phyloP scores from a whole-genome alignment of 2,888 invertebrate genomes.

The Agrypnus murinus region DNA sequence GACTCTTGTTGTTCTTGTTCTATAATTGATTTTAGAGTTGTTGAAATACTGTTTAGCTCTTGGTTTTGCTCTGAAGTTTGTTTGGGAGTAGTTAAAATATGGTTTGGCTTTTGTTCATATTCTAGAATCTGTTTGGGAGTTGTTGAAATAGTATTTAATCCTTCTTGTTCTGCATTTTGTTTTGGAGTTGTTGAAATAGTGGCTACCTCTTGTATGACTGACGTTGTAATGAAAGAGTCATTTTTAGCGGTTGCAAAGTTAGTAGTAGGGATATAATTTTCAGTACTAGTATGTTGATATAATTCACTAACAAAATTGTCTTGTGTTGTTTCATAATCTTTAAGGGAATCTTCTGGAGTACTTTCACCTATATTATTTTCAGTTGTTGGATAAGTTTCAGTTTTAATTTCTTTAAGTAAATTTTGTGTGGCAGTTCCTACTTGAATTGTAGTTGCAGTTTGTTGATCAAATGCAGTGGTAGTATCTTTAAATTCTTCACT shows the following conservation, averaged over 20 bases:
- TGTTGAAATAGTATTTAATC: neutral
- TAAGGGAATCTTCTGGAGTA: neutral
- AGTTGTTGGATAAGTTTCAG: neutral
- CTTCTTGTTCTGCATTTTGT: too few relatives aligned
- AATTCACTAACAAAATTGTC: neutral
- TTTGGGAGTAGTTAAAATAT: neutral
- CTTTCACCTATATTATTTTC: neutral
- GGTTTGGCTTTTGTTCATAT: neutral
- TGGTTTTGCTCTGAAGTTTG: neutral
- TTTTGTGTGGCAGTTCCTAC: neutral
- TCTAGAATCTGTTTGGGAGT: neutral
- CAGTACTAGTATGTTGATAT: neutral
- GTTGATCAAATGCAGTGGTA: neutral
- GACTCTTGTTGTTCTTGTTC: too few relatives aligned
- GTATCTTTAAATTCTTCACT: conserved; percentile 1
- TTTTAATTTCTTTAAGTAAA: neutral
- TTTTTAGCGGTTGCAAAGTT: neutral
- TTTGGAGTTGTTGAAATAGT: neutral
- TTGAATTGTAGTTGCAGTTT: conserved; percentile 16
- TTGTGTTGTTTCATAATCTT: neutral
- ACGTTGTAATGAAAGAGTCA: neutral
- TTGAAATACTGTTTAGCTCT: neutral
- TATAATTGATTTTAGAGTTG: neutral
- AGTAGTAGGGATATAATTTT: neutral
- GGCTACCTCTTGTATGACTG: neutral